These are phyloP conservation scores for Nemotelus nigrinus DNA, from an alignment of 2,888 invertebrate genomes.

Conservation along the genomic window DNA sequence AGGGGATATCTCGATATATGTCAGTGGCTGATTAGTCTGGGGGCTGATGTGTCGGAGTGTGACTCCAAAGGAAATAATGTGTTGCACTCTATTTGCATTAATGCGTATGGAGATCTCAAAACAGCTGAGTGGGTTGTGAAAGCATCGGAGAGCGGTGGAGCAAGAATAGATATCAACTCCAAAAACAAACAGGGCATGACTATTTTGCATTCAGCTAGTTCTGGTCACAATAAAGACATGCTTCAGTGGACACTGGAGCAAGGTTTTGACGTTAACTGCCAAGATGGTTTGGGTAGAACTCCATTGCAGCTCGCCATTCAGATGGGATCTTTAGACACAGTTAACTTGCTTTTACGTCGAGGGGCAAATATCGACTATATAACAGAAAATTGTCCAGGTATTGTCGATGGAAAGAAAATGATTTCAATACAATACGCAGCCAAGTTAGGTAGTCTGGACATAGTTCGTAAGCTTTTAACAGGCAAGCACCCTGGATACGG, in stretches of 20 bases:
- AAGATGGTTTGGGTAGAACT: neutral
- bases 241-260: neutral
- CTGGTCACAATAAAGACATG: neutral
- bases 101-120: neutral
- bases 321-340: neutral
- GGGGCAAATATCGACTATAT: neutral
- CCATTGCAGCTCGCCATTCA: neutral
- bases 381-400: neutral
- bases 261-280: neutral
- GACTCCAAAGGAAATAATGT: neutral
- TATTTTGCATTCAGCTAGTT: neutral
- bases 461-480: neutral
- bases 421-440: neutral
- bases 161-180: neutral
- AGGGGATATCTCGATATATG: slow-evolving; percentile 1
- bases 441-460: neutral
- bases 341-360: neutral
- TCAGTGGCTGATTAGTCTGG: slow-evolving; percentile 10
- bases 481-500: neutral
- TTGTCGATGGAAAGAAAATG: neutral
- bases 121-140: slow-evolving; percentile 13
- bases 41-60: neutral
- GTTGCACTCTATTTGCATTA: neutral
- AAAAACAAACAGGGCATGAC: neutral
- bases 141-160: neutral